phyloP scores from a whole-genome alignment of 2,888 invertebrate species.

The Parelbella ahira region DNA sequence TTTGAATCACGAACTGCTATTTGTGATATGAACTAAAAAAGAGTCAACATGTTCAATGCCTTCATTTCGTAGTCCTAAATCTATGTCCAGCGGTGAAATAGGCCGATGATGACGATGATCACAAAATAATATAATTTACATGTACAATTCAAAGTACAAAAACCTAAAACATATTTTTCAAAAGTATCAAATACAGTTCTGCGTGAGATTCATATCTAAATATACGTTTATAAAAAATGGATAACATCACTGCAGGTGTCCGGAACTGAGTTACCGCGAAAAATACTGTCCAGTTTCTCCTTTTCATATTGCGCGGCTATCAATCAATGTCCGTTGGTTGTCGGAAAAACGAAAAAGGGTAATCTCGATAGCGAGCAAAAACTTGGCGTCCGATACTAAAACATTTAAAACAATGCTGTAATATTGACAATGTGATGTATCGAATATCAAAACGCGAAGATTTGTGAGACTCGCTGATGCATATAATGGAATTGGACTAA shows the following conservation, averaged over 20 bases:
- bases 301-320: slow-evolving; percentile 37
- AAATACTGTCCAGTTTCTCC: slow-evolving; percentile 21
- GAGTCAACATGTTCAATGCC: no score
- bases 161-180: no score
- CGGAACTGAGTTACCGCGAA: slow-evolving; percentile 5
- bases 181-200: no score
- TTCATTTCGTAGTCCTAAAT: no score
- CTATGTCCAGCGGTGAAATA: no score
- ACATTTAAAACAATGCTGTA: slow-evolving; percentile 22
- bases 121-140: no score
- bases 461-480: slow-evolving; percentile 18
- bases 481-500: slow-evolving; percentile 16
- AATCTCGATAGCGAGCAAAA: slow-evolving; percentile 24
- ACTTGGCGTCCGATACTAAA: slow-evolving; percentile 15
- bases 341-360: slow-evolving; percentile 29
- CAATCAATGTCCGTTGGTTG: slow-evolving; percentile 40
- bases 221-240: no score
- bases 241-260: slow-evolving; percentile 13
- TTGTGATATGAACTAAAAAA: no score
- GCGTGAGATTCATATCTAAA: no score
- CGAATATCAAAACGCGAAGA: slow-evolving; percentile 18
- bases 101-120: no score
- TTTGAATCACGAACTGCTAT: no score
- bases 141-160: no score
- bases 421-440: slow-evolving; percentile 24